phyloP scores from a whole-genome alignment of 2,113 vertebrate genomes.

The Vombatus ursinus region DNA sequence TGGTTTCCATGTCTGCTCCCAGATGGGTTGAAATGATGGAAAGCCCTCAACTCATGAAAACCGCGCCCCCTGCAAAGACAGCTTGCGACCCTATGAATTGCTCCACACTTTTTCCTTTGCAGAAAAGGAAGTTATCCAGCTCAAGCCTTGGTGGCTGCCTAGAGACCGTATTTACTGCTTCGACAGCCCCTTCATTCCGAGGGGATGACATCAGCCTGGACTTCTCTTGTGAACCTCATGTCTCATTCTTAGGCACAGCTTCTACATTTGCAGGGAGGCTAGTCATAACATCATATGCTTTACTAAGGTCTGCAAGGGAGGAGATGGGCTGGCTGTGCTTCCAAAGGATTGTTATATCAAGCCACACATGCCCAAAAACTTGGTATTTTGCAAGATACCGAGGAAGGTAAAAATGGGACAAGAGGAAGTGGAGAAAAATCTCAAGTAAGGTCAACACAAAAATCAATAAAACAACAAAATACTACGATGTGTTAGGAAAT shows the following conservation, averaged over 20 bases:
- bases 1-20: not conserved
- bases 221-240: not conserved
- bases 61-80: not conserved
- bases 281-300: not conserved
- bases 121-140: not conserved
- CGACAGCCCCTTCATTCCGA: not conserved
- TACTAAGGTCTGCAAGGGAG: not conserved
- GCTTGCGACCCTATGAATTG: not conserved
- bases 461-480: not conserved
- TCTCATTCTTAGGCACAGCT: not conserved
- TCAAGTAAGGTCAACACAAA: not conserved
- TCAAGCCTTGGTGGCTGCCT: not conserved
- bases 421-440: not conserved
- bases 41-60: not conserved
- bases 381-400: not conserved
- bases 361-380: not conserved
- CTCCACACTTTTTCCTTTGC: not conserved
- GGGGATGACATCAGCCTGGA: not conserved
- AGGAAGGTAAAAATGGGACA: not conserved
- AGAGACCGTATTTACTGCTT: not conserved
- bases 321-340: not conserved
- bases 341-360: not conserved
- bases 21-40: not conserved
- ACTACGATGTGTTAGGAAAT: not conserved
- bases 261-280: not conserved